These are phyloP conservation scores for Neopelma chrysocephalum DNA, from an alignment of 2,797 vertebrate species.

Conservation along the genomic window DNA sequence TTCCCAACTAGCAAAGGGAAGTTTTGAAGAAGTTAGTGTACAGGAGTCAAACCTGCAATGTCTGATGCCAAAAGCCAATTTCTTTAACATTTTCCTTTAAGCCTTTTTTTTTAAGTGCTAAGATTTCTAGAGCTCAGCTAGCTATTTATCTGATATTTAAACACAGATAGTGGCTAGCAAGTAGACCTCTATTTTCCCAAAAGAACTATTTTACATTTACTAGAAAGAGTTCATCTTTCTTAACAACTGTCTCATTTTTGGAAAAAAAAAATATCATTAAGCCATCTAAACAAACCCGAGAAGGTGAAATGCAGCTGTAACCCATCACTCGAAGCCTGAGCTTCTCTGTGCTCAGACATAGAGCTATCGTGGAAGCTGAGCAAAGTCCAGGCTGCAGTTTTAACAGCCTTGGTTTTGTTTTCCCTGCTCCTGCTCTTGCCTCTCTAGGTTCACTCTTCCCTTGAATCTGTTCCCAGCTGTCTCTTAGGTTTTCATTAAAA, in stretches of 20 bases:
- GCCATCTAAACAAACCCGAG: neutral
- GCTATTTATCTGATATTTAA: neutral
- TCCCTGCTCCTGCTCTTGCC: neutral
- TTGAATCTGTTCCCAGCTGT: neutral
- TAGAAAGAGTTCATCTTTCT: neutral
- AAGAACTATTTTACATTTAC: conserved; percentile 1
- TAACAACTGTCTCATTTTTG: neutral
- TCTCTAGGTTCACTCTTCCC: neutral
- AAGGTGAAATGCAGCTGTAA: neutral
- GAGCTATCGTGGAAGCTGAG: neutral
- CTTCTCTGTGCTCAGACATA: neutral
- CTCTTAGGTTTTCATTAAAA: neutral
- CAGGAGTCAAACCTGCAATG: neutral
- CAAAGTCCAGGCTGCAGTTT: neutral
- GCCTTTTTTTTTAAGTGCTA: neutral
- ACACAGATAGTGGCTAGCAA: neutral
- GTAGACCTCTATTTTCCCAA: neutral
- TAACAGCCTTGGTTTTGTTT: neutral
- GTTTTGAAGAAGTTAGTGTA: neutral
- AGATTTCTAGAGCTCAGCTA: neutral
- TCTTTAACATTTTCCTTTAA: neutral
- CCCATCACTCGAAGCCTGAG: neutral
- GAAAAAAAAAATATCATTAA: neutral
- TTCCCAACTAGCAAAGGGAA: neutral
- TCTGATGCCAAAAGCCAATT: neutral